Conservation (phyloP, 2,113 vertebrate species). For the Tupaia chinensis region DNA sequence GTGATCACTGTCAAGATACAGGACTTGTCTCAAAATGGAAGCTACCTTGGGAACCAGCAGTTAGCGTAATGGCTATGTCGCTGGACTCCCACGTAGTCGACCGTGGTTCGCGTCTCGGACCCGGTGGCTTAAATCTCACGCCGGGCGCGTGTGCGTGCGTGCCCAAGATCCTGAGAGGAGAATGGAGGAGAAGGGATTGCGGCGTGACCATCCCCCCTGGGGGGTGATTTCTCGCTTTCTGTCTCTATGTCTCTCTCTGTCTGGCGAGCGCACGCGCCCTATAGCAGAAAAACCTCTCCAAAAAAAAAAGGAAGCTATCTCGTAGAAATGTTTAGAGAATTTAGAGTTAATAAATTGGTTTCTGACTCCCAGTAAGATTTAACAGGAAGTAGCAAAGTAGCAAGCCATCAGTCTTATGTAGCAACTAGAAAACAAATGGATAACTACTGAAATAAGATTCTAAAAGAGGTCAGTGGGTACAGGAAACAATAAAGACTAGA, state of each 20-base stretch:
- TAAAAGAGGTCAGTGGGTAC: neutral
- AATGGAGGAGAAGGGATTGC: no score
- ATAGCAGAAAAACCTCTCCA: no score
- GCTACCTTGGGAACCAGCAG: neutral
- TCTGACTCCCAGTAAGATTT: neutral
- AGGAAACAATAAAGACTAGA: neutral
- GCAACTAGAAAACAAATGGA: neutral
- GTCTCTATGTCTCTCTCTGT: no score
- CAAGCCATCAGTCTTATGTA: neutral
- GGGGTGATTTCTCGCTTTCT: no score
- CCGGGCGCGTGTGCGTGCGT: no score
- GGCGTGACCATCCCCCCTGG: no score
- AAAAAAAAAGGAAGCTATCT: neutral
- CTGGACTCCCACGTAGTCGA: no score
- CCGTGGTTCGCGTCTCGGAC: no score
- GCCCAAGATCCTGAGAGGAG: no score
- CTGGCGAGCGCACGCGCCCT: no score
- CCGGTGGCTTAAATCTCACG: no score
- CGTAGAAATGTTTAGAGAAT: neutral
- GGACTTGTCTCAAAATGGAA: neutral
- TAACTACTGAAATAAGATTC: neutral
- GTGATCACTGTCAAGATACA: neutral
- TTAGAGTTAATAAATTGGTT: constrained; percentile 15
- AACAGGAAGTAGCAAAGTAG: neutral
- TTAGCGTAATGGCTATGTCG: no score